Conservation (phyloP, 2,113 vertebrate genomes). For the Leptobrachium leishanense region DNA sequence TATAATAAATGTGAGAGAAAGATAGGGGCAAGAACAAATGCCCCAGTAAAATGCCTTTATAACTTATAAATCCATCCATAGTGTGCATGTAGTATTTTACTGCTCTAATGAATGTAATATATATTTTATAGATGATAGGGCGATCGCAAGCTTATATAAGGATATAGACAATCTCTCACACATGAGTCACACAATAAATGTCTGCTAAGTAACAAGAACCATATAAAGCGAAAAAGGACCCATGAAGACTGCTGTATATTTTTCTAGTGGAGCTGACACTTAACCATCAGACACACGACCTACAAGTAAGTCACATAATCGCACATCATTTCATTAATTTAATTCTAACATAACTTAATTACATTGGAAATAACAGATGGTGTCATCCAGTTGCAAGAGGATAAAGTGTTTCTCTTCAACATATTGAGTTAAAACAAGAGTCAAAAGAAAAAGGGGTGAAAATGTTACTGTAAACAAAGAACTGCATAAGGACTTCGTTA, state of each 20-base stretch:
- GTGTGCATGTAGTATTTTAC: too few relatives aligned
- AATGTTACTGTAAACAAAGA: conserved; percentile 52
- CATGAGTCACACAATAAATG: not conserved
- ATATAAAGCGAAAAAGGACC: not conserved
- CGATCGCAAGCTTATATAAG: too few relatives aligned
- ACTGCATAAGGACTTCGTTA: conserved; percentile 26
- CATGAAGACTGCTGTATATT: not conserved
- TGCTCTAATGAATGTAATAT: too few relatives aligned
- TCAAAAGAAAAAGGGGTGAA: conserved; percentile 56
- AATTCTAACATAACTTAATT: conserved; percentile 76
- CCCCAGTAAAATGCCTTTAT: too few relatives aligned
- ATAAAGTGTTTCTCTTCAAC: conserved; percentile 64
- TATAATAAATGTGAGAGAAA: too few relatives aligned
- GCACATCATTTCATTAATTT: conserved; percentile 66
- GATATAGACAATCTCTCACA: too few relatives aligned
- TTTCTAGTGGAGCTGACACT: not conserved
- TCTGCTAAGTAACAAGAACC: not conserved
- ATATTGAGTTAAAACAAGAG: conserved; percentile 64
- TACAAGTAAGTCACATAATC: conserved; percentile 57
- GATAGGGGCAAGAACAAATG: too few relatives aligned
- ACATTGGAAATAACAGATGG: conserved; percentile 71
- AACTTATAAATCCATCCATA: too few relatives aligned
- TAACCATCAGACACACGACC: not conserved
- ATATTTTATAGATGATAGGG: too few relatives aligned
- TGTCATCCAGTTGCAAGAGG: conserved; percentile 65